These are phyloP conservation scores for Bedellia somnulentella DNA, from an alignment of 2,888 invertebrate genomes.

Conservation along the genomic window DNA sequence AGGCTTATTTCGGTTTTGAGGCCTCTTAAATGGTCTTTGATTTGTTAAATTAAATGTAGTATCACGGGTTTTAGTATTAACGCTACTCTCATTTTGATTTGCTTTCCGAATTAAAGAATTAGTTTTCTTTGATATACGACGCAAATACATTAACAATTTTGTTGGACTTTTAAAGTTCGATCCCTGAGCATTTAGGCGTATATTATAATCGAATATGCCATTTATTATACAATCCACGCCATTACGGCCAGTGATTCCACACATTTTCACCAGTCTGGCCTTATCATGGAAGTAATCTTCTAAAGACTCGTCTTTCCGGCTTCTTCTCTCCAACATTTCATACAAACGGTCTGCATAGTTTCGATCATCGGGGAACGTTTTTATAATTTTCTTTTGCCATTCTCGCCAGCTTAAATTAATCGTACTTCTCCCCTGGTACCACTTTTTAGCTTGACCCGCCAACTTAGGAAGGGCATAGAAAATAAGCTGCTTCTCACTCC, in stretches of 20 bases:
- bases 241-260: not conserved
- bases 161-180: not conserved
- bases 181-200: constrained; percentile 1
- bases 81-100: no score
- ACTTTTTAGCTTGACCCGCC: constrained; percentile 5
- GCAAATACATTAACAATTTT: constrained; percentile 2
- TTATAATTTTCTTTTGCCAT: constrained; percentile 10
- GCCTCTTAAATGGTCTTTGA: no score
- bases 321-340: constrained; percentile 8
- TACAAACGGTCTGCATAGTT: constrained; percentile 8
- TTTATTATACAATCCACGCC: constrained; percentile 1
- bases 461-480: constrained; percentile 6
- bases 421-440: constrained; percentile 5
- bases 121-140: constrained; percentile 3
- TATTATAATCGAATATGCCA: constrained; percentile 1
- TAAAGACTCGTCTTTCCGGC: constrained; percentile 7
- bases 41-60: no score
- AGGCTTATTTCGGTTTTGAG: not conserved
- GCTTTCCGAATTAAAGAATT: no score
- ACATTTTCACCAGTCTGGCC: not conserved
- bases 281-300: constrained; percentile 10
- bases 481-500: constrained; percentile 5
- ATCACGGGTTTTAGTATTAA: not conserved
- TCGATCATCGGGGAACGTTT: constrained; percentile 10
- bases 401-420: constrained; percentile 8